Base-by-base conservation (phyloP, 2,797 vertebrate species). In the Phalloptychus januarius region DNA sequence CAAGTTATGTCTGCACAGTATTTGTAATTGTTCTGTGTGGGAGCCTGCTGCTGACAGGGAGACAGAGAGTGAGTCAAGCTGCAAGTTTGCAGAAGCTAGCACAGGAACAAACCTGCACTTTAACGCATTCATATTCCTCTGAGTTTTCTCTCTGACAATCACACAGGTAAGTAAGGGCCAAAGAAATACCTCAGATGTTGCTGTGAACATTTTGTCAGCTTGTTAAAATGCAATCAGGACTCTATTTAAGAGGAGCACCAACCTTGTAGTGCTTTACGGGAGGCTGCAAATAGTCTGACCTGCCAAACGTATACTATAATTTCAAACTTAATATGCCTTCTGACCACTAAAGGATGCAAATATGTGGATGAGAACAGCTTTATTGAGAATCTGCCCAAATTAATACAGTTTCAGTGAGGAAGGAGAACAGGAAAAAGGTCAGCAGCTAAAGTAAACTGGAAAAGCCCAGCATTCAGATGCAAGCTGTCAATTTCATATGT, bases 231-330 rank as follows among this genome's bases (percentile, higher is more conserved):
- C 58, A 33, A 63, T 63, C 58, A 61, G 58, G 6, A 31, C 31
- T 63, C 33, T 63, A 63, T 63, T 63, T 63, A 63, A 63, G 58
- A 63, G 58, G 15, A 63, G 31, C 15, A 36, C 31, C 58, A 63
- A 33, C 58, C 58, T 7, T 38, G 33, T 67, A 23, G 36, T 69
- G 38, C 38, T 69, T 69, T 69, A 69, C 12, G 10, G 38, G 12
- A 69, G 38, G 65, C 20, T 69, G 65, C 36, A 69, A 69, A 69
- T 42, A 44, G 67, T 70, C 67, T 40, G 10, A 69, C 23, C 63
- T 23, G 63, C 33, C 33, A 38, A 65, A 23, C 10, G 63, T 38
- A 25, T 5, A 65, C 63, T 38, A 67, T 23, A 67, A 25, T 38
- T 36, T 65, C 18, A 65, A 33, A 65, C 20, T 25, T 67, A 36